Evolutionary conservation across 1,140 invertebrate species (phyloP).

Genomic region (Drosophila navojoa): DNA sequence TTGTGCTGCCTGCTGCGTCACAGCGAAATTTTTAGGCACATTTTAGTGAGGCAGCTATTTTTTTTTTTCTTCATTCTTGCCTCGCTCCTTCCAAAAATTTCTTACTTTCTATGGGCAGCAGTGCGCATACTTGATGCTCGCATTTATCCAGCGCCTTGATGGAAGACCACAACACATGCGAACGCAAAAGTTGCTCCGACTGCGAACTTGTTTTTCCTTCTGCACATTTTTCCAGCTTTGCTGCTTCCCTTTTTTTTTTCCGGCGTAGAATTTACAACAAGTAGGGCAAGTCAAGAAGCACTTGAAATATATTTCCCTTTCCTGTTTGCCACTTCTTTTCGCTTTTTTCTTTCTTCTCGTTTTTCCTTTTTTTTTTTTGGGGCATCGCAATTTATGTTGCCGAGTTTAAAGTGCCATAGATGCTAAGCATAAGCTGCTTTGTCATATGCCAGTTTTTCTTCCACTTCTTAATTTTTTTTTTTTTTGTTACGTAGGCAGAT

Average conservation of each 20-base stretch:
- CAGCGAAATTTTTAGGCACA: constrained; percentile 37
- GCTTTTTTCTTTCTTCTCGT: too few species aligned
- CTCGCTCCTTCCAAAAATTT: neutral
- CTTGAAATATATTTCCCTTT: constrained; percentile 60
- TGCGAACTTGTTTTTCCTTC: constrained; percentile 26
- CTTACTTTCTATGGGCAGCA: constrained; percentile 56
- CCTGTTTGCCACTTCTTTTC: constrained; percentile 14
- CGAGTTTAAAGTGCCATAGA: constrained; percentile 49
- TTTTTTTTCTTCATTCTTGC: constrained; percentile 7
- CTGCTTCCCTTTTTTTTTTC: constrained; percentile 12
- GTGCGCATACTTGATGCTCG: constrained; percentile 76
- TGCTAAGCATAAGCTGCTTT: constrained; percentile 63
- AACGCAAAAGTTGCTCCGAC: constrained; percentile 59
- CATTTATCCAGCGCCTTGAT: constrained; percentile 46
- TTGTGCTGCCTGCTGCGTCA: constrained; percentile 17
- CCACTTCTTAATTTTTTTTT: neutral
- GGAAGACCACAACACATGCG: constrained; percentile 80
- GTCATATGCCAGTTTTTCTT: constrained; percentile 9
- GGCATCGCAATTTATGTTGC: constrained; percentile 52
- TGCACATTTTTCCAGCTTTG: constrained; percentile 2
- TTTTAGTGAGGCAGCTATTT: constrained; percentile 44
- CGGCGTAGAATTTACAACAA: constrained; percentile 62
- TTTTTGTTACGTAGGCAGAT: neutral
- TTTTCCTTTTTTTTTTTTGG: neutral
- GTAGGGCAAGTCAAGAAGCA: constrained; percentile 72